phyloP scores from a whole-genome alignment of 2,797 vertebrate genomes.

The Gephyroberyx darwinii region DNA sequence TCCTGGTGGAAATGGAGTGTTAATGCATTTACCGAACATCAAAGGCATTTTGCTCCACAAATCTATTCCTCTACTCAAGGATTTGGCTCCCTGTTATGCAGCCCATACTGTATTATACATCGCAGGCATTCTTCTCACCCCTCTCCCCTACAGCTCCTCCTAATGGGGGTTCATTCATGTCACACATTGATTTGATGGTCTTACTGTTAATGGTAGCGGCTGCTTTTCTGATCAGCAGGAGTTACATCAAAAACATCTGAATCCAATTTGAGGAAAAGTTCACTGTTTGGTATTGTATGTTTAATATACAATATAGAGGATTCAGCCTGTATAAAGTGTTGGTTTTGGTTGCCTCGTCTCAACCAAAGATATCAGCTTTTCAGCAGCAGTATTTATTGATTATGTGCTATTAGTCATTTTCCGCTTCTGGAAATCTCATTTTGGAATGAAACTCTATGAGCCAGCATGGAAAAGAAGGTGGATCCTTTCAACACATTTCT shows the following conservation, averaged over 20 bases:
- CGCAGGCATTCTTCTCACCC: constrained; percentile 16
- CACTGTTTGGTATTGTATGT: no score
- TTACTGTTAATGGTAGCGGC: not conserved
- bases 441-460: no score
- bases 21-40: constrained; percentile 47
- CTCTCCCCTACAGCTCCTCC: constrained; percentile 12
- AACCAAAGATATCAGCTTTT: no score
- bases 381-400: no score
- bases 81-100: constrained; percentile 33
- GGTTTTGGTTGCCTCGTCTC: no score
- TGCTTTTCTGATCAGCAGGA: constrained; percentile 12
- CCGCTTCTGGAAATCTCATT: no score
- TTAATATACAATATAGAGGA: no score
- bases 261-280: not conserved
- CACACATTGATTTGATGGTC: constrained; percentile 20
- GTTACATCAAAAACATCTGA: not conserved
- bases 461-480: no score
- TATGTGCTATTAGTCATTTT: no score
- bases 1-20: constrained; percentile 38
- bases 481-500: no score
- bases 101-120: constrained; percentile 29
- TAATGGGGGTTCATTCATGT: constrained; percentile 32
- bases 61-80: constrained; percentile 27
- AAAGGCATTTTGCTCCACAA: constrained; percentile 37
- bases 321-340: no score